Evolutionary conservation across 2,888 invertebrate genomes (phyloP), one percentile per base, ranked within the genome.

Genomic region (Isoperla grammatica): DNA sequence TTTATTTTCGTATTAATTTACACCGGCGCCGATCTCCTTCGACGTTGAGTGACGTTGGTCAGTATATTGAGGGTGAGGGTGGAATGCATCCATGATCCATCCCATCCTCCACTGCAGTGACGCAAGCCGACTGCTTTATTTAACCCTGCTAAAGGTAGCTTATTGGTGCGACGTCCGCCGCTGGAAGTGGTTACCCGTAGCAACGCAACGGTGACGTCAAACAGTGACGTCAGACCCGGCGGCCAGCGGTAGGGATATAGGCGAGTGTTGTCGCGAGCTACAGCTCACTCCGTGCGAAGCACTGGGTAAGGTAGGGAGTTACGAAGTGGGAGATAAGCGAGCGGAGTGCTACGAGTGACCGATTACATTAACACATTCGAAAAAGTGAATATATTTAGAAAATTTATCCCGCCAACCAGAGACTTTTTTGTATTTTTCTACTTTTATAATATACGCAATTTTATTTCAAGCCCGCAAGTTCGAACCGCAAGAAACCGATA

Each of bases 371-470:
- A 29, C 29, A 29, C 29, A 29, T 29, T 29, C 29, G 29, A 29
- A 29, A 6, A 29, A 29, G 29, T 29, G 29, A 29, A 29, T 8
- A 29, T 29, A 29, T 8, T 29, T 29, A 29, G 29, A 29, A 29
- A 29, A 29, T 29, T 29, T 6, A 29, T 29, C 29, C 29, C 29
- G 29, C 29, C 29, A 8, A 29, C 29, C 8, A 60, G 40, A 56
- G 43, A 56, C 20, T 60, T 60, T 60, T 60, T 60, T 60, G 56
- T 60, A 60, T 60, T 60, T 60, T 60, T 60, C 46, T 60, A 60
- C 60, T 60, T 60, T 60, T 60, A 60, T 60, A 60, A 45, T 29
- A 29, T 29, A 29, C 29, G 29, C 29, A 29, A 29, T 29, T 29
- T 29, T 29, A 29, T 29, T 29, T 29, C 29, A 29, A 29, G 8